phyloP scores from a whole-genome alignment of 2,797 vertebrate species.

The Phoebastria nigripes region DNA sequence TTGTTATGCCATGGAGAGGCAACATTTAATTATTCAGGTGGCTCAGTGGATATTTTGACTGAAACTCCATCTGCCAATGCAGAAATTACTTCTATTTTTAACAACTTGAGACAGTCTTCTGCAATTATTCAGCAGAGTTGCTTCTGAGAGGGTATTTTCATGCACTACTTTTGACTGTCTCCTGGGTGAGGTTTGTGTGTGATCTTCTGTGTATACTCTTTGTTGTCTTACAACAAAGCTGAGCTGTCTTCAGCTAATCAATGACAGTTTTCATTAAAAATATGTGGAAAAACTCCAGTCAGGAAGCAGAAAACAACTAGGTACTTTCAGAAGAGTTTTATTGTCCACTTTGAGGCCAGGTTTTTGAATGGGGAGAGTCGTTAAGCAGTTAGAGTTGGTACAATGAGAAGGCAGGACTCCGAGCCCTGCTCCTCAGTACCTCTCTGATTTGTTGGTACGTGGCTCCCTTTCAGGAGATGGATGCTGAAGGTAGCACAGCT shows the following conservation, averaged over 20 bases:
- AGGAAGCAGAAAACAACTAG: neutral
- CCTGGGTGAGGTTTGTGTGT: neutral
- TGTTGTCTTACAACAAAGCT: neutral
- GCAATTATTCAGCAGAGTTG: neutral
- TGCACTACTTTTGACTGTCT: neutral
- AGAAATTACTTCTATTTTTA: constrained; percentile 38
- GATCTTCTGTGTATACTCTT: neutral
- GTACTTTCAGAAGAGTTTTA: neutral
- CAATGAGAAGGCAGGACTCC: neutral
- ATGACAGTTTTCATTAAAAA: neutral
- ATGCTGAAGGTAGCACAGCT: neutral
- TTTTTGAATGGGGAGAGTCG: neutral
- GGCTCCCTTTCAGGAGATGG: neutral
- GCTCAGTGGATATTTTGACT: constrained; percentile 31
- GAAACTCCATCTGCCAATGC: constrained; percentile 3
- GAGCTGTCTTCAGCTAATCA: neutral
- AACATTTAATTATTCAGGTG: constrained; percentile 25
- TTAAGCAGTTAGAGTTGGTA: neutral
- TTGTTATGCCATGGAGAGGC: neutral
- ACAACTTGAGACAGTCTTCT: neutral
- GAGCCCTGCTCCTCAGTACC: fast-evolving
- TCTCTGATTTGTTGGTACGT: fast-evolving
- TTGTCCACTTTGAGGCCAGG: neutral
- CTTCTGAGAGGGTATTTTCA: neutral
- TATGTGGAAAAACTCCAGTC: neutral